Base-by-base conservation (phyloP, 2,888 invertebrate species). In the Drosophila suboccidentalis region DNA sequence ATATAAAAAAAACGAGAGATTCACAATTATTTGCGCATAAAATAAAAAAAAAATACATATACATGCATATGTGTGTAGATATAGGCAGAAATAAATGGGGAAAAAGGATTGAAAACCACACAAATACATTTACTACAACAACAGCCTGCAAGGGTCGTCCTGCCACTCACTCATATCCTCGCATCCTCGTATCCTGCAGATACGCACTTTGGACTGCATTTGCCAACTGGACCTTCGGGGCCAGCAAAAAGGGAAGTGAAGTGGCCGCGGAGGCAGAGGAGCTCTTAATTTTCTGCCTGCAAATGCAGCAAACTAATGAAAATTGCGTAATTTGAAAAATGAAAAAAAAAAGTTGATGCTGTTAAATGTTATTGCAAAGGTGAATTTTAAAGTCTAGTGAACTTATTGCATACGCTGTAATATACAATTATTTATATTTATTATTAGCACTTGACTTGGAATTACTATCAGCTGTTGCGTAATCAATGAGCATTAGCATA, bases 311-410 rank as follows among this genome's bases (percentile, higher is more conserved):
- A 84, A 85, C 87, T 87, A 90, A 87, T 87, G 89, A 87, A 89
- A 87, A 90, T 90, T 90, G 87, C 90, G 88, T 88, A 87, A 88
- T 90, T 87, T 85, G 75, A 81, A 80, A 82, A 80, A 82, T 76
- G 59, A 79, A 77, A 78, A 76, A 65, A 8, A 29, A 29, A 29
- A 29, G 58, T 66, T 15, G n/a, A 75, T 44, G 41, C 13, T 59
- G 51, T 17, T 50, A 62, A 71, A 73, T 83, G 44, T 64, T 73
- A 58, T 51, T 54, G 47, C 22, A 55, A 15, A 8, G 2, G 19
- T 3, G n/a, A n/a, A n/a, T n/a, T n/a, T n/a, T n/a, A n/a, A 39
- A 11, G 41, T 41, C 9, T 36, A 19, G 15, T 11, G 39, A 9
- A 29, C 11, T 22, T 11, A 10, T 10, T 3, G n/a, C 32, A 44